phyloP scores from a whole-genome alignment of 2,113 vertebrate species.

The Phrynocephalus versicolor region DNA sequence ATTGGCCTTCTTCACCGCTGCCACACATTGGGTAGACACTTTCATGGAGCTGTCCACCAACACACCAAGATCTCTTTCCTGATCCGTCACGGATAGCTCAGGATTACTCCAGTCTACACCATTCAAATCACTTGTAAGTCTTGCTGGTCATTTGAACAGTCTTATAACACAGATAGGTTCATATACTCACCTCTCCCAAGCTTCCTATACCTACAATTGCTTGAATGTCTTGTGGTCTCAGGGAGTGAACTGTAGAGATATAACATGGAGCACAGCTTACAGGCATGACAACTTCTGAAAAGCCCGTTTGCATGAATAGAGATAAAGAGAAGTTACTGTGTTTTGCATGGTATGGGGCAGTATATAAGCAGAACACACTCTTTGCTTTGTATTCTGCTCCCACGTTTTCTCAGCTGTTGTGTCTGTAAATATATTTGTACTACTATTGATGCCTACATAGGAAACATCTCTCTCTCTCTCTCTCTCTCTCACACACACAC shows the following conservation, averaged over 20 bases:
- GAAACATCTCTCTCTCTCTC: too few species aligned
- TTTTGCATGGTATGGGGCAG: too few species aligned
- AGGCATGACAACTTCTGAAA: constrained; percentile 14
- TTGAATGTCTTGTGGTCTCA: constrained; percentile 76
- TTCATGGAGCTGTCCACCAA: too few species aligned
- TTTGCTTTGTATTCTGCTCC: neutral
- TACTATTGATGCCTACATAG: too few species aligned
- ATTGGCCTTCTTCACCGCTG: too few species aligned
- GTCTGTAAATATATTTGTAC: too few species aligned
- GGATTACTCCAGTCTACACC: neutral
- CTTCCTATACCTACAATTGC: constrained; percentile 68
- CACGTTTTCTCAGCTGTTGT: neutral
- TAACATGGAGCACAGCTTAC: constrained; percentile 22
- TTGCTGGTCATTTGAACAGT: neutral
- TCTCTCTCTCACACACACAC: too few species aligned
- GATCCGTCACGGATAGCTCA: too few species aligned
- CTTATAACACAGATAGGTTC: neutral
- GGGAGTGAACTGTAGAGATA: constrained; percentile 70
- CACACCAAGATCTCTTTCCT: too few species aligned
- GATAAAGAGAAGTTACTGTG: neutral
- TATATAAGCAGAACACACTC: too few species aligned
- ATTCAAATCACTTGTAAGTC: neutral
- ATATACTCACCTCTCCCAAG: constrained; percentile 76
- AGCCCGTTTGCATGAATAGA: neutral
- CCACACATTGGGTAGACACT: too few species aligned